phyloP scores from a whole-genome alignment of 2,113 vertebrate genomes.

The Bubo scandiacus region DNA sequence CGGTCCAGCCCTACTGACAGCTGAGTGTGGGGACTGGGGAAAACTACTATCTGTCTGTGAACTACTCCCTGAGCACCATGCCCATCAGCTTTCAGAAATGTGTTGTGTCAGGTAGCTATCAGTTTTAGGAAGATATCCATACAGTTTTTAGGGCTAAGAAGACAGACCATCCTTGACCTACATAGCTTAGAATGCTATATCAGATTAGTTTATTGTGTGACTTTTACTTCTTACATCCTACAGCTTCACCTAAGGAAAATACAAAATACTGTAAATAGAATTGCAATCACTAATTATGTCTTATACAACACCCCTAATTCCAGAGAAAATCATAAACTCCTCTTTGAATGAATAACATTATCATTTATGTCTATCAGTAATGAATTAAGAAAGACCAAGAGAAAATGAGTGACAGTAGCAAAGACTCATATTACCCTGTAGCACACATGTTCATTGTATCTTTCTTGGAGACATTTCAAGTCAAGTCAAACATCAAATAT shows the following conservation, averaged over 20 bases:
- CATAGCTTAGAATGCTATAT: neutral
- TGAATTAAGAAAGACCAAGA: neutral
- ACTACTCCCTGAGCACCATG: neutral
- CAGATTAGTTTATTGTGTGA: neutral
- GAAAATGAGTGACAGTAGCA: neutral
- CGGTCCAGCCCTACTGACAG: neutral
- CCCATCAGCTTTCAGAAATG: neutral
- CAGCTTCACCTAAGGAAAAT: slow-evolving; percentile 19
- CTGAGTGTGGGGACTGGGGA: neutral
- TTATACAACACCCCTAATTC: neutral
- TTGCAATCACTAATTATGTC: neutral
- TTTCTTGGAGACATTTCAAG: slow-evolving; percentile 17
- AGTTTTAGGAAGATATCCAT: neutral
- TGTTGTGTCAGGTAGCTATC: neutral
- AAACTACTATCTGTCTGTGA: neutral
- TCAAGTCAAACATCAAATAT: neutral
- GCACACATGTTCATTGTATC: neutral
- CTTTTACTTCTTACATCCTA: neutral
- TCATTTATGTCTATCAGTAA: neutral
- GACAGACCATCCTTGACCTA: slow-evolving; percentile 8
- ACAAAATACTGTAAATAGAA: neutral
- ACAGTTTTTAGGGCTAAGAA: neutral
- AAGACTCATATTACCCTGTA: neutral
- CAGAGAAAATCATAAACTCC: neutral
- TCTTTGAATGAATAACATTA: neutral